Percentiles rank a stretch among this genome's conserved stretches.
Conservation (phyloP, 2,888 invertebrate genomes). For the Patella pellucida region DNA sequence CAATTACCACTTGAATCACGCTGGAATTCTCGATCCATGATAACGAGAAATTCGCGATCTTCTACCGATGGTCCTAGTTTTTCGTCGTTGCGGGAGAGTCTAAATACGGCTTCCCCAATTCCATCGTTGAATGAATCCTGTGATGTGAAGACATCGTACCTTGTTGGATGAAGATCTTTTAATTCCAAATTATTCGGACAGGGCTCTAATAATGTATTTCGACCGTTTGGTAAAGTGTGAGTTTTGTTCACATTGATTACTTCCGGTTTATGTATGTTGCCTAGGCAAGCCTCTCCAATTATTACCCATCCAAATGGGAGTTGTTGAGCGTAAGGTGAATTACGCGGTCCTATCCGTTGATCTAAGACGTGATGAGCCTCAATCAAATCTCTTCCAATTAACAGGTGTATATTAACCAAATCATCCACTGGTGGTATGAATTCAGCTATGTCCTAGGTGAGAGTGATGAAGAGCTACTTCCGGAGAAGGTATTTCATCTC, state of each 20-base stretch:
- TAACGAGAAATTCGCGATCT: slow-evolving; percentile 29
- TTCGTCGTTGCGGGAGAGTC: too few species aligned
- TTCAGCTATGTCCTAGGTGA: slow-evolving; percentile 31
- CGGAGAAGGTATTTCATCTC: neutral
- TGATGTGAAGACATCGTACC: too few species aligned
- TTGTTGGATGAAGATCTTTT: too few species aligned
- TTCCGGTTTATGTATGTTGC: too few species aligned
- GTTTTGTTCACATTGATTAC: too few species aligned
- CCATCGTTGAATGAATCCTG: too few species aligned
- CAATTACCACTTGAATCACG: slow-evolving; percentile 31
- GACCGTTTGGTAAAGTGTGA: too few species aligned
- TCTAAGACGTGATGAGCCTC: slow-evolving; percentile 33
- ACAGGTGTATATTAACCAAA: slow-evolving; percentile 22
- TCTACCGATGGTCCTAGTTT: slow-evolving; percentile 32
- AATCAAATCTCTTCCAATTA: slow-evolving; percentile 34
- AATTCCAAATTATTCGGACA: too few species aligned
- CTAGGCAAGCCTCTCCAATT: too few species aligned
- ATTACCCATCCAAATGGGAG: too few species aligned
- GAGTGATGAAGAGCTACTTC: slow-evolving; percentile 24
- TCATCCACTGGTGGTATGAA: slow-evolving; percentile 32
- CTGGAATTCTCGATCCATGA: slow-evolving; percentile 30
- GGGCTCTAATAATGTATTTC: too few species aligned
- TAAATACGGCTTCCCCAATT: too few species aligned
- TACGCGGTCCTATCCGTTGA: slow-evolving; percentile 25
- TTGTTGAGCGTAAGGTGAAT: slow-evolving; percentile 31